Percentiles rank a stretch among this genome's conserved stretches.
phyloP scores from a whole-genome alignment of 2,888 invertebrate species.

The Sarcophaga subvicina region DNA sequence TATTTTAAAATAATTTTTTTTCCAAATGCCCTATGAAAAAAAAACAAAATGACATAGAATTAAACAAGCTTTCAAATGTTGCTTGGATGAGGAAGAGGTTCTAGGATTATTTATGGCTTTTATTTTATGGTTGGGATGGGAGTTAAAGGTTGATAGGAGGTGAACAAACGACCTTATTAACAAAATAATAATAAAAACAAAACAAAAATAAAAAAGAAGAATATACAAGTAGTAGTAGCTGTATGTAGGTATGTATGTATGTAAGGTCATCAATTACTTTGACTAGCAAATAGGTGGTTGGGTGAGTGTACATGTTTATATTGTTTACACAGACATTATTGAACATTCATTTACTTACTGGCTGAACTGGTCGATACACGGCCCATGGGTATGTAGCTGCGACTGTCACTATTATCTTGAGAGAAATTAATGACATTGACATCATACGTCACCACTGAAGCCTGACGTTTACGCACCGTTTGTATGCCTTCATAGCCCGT shows the following conservation, averaged over 20 bases:
- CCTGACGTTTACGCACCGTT: slow-evolving; percentile 79
- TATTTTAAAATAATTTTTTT: neutral
- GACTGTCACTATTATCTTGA: slow-evolving; percentile 80
- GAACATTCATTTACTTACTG: slow-evolving; percentile 77
- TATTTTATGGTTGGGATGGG: neutral
- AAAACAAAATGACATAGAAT: slow-evolving; percentile 65
- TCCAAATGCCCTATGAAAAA: slow-evolving; percentile 35
- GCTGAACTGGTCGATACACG: slow-evolving; percentile 81
- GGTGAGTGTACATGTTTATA: neutral
- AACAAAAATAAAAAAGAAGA: neutral
- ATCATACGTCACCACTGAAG: slow-evolving; percentile 82
- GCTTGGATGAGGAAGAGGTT: neutral
- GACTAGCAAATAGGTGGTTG: slow-evolving; percentile 1
- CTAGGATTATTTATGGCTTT: neutral
- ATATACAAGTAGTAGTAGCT: neutral
- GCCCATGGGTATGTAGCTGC: slow-evolving; percentile 81
- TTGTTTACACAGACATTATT: slow-evolving; percentile 38
- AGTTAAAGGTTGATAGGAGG: slow-evolving; percentile 1
- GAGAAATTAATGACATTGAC: slow-evolving; percentile 82
- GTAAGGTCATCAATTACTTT: slow-evolving; percentile 1
- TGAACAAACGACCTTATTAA: slow-evolving; percentile 32
- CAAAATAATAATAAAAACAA: slow-evolving; percentile 5
- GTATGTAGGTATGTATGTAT: neutral
- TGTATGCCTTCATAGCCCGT: slow-evolving; percentile 78
- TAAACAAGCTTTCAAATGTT: slow-evolving; percentile 52